Percentiles rank a stretch among this genome's conserved stretches.
These are phyloP conservation scores for Rhadinocentrus ornatus DNA, from an alignment of 2,797 vertebrate genomes.

Conservation along the genomic window DNA sequence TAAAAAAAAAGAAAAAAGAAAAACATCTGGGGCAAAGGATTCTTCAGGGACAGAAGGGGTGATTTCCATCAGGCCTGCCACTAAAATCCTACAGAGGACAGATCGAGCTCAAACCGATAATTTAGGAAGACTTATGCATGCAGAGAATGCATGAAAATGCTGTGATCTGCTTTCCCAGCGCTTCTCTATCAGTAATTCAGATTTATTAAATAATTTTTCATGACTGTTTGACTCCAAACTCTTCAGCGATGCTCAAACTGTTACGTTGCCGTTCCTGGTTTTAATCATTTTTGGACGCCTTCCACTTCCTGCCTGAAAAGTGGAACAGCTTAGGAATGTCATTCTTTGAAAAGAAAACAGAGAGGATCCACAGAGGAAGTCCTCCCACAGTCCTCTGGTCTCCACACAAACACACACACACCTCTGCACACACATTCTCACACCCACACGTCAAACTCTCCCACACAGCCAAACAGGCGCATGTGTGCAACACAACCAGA, in stretches of 20 bases:
- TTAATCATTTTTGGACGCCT: conserved; percentile 95
- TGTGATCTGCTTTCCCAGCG: conserved; percentile 50
- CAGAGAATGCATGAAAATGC: conserved; percentile 17
- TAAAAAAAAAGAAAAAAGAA: not conserved
- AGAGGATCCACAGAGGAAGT: conserved; percentile 98
- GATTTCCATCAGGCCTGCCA: conserved; percentile 11
- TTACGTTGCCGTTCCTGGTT: conserved; percentile 91
- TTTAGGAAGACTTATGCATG: conserved; percentile 36
- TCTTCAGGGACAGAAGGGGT: conserved; percentile 15
- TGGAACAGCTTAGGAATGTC: conserved; percentile 99
- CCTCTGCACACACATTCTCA: conserved; percentile 64
- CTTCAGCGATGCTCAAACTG: conserved; percentile 87
- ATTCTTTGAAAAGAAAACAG: conserved; percentile 99
- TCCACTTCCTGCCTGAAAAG: conserved; percentile 98
- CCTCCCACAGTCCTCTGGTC: conserved; percentile 93
- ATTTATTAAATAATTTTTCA: conserved; percentile 95
- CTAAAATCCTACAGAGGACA: conserved; percentile 8
- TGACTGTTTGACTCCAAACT: conserved; percentile 90
- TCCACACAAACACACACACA: conserved; percentile 84
- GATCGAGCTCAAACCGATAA: conserved; percentile 3
- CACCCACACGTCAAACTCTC: conserved; percentile 68
- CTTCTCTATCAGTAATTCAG: conserved; percentile 84
- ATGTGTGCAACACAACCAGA: conserved; percentile 56
- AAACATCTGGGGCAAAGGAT: not conserved
- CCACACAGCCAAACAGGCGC: conserved; percentile 58